These are phyloP conservation scores for Chlorops oryzae DNA, from an alignment of 1,140 invertebrate genomes.

Conservation along the genomic window DNA sequence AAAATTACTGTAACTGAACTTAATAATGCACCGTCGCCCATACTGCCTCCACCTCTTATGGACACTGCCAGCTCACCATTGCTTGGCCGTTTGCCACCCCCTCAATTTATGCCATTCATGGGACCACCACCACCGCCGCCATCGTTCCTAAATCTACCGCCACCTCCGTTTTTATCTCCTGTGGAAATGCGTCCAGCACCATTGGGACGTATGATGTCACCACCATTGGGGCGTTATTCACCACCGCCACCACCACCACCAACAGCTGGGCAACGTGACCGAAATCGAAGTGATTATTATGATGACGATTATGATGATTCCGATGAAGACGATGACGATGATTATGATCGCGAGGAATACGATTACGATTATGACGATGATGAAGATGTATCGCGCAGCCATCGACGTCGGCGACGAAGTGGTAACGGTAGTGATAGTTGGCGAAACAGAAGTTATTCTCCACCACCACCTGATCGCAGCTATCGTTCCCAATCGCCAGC, in stretches of 20 bases:
- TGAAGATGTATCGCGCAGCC: constrained; percentile 25
- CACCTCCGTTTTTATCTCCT: constrained; percentile 40
- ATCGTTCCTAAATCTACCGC: constrained; percentile 37
- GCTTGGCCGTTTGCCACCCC: constrained; percentile 48
- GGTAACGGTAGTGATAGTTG: constrained; percentile 17
- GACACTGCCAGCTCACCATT: constrained; percentile 51
- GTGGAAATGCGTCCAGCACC: constrained; percentile 58
- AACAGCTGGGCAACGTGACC: too few relatives aligned
- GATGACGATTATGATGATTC: constrained; percentile 33
- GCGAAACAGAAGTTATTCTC: constrained; percentile 22
- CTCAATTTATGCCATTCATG: constrained; percentile 49
- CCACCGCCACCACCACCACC: too few relatives aligned
- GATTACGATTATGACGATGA: constrained; percentile 31
- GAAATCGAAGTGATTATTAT: constrained; percentile 26
- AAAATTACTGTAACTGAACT: too few relatives aligned
- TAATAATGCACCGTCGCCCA: constrained; percentile 26
- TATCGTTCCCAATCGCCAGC: constrained; percentile 43
- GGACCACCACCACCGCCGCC: constrained; percentile 48
- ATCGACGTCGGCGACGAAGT: constrained; percentile 23
- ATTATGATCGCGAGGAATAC: constrained; percentile 16
- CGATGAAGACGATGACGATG: constrained; percentile 1
- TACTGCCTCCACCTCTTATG: constrained; percentile 45
- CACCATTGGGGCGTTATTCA: constrained; percentile 46
- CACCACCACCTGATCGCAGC: constrained; percentile 36
- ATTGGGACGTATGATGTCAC: constrained; percentile 58